Base-by-base conservation (phyloP, 2,888 invertebrate genomes). In the Salpingus planirostris region DNA sequence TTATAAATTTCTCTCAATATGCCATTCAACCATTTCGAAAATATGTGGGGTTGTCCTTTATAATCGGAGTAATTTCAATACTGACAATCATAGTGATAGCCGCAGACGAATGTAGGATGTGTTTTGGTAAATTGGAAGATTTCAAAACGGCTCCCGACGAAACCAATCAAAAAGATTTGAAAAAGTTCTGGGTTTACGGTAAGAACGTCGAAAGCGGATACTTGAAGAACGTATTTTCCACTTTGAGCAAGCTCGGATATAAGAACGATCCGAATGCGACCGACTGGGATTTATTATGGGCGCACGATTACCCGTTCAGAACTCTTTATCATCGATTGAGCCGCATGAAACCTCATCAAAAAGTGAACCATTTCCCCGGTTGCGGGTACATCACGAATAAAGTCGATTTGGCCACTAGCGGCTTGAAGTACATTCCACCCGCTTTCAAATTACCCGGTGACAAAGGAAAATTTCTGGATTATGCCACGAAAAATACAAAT, bases 371-470 rank as follows among this genome's bases (percentile, higher is more conserved):
- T 58, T 84, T 92, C 50, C 96, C 96, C 0, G 96, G 95, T 0
- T 87, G 86, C 24, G 95, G 95, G 0, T 91, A 75, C 56, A 78
- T 96, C 29, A 92, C 93, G 0, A 91, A 88, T 55, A 97, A 97
- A 71, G 87, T 83, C 3, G 83, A 84, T 54, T 69, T 97, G 29
- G 90, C 91, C 0, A 87, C 83, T 2, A 77, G 85, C 0, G 64
- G 73, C n/a, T 69, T 85, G 11, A 72, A 76, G 36, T 86, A 83
- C 50, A 80, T 95, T 38, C 96, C 95, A 0, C 74, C 73, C 46
- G 89, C 96, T 0, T 97, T 95, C 60, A 79, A 80, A 54, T 66
- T 97, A 36, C 96, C 97, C 0, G 66, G 72, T 24, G 76, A 85
- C 36, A 82, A 78, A 43, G 66, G 75, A 0, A 68, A 74, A 11